Evolutionary conservation across 2,113 vertebrate species (phyloP).

Genomic region (Crotalus helleri): DNA sequence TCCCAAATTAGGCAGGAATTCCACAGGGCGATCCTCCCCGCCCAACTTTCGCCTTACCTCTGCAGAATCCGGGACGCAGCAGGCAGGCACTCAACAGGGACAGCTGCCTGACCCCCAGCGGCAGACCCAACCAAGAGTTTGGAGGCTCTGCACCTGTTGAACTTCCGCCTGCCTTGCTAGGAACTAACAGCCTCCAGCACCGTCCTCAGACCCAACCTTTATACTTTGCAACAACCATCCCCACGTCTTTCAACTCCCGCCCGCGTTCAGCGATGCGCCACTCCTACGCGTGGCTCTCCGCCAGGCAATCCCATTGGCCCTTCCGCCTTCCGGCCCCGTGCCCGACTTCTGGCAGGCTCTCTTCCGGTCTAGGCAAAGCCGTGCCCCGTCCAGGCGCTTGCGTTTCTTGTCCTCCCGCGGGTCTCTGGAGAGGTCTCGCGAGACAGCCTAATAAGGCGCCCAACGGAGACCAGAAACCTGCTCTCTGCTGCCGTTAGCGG

Average conservation of each 20-base stretch:
- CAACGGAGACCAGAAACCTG: neutral
- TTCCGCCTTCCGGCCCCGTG: neutral
- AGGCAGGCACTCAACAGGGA: neutral
- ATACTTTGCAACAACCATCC: neutral
- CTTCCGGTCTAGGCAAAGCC: neutral
- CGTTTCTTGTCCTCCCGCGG: neutral
- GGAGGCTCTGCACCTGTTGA: neutral
- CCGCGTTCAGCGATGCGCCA: neutral
- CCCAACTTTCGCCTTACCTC: neutral
- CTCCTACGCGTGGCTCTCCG: neutral
- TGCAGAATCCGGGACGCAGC: neutral
- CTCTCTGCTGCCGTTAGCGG: neutral
- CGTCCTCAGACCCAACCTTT: neutral
- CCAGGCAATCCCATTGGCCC: fast-evolving
- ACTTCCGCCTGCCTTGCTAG: neutral
- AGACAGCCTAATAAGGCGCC: neutral
- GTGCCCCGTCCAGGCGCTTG: neutral
- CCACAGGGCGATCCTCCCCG: neutral
- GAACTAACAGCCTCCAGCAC: neutral
- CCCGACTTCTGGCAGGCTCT: neutral
- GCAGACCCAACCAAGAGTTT: neutral
- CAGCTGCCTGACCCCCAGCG: neutral
- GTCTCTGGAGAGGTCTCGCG: neutral
- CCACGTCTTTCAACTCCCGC: neutral
- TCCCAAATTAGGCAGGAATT: neutral